Conservation (phyloP, 2,797 vertebrate genomes). For the Eidolon dupreanum region DNA sequence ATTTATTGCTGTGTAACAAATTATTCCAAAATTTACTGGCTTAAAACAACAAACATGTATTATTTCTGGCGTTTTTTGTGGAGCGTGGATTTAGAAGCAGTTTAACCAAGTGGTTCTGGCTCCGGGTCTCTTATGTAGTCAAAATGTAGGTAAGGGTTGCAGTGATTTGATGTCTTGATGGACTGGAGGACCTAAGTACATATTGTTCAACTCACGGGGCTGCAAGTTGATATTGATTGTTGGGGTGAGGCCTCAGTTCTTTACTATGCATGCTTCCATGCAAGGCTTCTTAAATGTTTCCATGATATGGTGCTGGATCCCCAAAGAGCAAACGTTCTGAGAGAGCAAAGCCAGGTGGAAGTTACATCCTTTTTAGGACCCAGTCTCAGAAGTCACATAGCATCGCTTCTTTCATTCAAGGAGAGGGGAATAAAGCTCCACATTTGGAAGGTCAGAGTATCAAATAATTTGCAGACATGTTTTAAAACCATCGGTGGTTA, state of each 20-base stretch:
- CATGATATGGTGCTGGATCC: background rate
- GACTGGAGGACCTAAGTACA: background rate
- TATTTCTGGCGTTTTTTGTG: background rate
- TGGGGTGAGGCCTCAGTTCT: background rate
- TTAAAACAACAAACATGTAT: background rate
- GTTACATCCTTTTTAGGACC: background rate
- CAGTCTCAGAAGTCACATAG: background rate
- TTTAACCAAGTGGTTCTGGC: background rate
- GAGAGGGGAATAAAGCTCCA: background rate
- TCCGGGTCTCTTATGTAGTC: background rate
- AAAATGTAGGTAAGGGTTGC: background rate
- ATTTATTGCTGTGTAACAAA: background rate
- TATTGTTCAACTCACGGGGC: fast-evolving
- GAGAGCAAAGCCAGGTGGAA: background rate
- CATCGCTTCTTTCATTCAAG: background rate
- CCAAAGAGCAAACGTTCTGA: background rate
- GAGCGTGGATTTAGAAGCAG: background rate
- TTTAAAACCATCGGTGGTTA: background rate
- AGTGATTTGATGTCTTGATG: background rate
- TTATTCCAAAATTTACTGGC: background rate
- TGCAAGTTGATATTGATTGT: background rate
- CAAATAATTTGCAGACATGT: background rate
- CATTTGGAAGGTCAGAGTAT: background rate
- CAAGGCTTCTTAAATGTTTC: background rate
- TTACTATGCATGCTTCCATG: background rate